phyloP scores from a whole-genome alignment of 35 echinoderm and acorn worm genomes.

The Heliocidaris erythrogramma region DNA sequence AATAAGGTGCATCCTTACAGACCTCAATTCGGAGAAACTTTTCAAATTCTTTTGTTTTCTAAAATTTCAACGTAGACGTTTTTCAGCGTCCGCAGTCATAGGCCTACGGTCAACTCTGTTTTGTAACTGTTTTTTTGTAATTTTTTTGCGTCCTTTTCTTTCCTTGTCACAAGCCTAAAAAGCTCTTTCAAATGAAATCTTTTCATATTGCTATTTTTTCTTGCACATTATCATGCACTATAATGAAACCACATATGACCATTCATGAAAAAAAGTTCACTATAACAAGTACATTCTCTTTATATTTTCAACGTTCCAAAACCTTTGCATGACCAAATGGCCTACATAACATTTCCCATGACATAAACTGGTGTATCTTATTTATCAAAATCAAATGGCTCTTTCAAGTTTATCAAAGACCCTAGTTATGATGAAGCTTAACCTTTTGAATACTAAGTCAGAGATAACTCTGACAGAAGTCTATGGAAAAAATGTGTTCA shows the following conservation, averaged over 20 bases:
- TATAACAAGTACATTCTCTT: no score
- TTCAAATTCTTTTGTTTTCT: neutral
- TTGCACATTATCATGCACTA: neutral
- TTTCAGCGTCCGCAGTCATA: neutral
- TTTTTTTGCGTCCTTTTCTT: neutral
- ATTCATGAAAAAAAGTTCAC: neutral
- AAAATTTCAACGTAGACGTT: neutral
- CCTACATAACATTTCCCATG: neutral
- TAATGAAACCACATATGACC: neutral
- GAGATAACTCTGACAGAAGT: no score
- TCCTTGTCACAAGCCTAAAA: neutral
- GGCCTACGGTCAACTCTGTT: neutral
- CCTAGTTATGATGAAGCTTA: no score
- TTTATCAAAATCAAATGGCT: no score
- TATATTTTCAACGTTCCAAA: neutral
- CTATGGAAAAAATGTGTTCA: no score
- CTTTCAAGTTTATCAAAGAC: no score
- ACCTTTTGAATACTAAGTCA: no score
- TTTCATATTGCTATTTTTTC: neutral
- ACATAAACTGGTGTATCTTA: no score
- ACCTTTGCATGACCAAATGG: neutral
- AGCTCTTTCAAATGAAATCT: neutral
- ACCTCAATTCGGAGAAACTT: neutral
- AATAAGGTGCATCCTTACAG: neutral
- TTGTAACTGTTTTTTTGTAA: neutral